Conservation (phyloP, 23 tunicate genomes). For the Phallusia fumigata region DNA sequence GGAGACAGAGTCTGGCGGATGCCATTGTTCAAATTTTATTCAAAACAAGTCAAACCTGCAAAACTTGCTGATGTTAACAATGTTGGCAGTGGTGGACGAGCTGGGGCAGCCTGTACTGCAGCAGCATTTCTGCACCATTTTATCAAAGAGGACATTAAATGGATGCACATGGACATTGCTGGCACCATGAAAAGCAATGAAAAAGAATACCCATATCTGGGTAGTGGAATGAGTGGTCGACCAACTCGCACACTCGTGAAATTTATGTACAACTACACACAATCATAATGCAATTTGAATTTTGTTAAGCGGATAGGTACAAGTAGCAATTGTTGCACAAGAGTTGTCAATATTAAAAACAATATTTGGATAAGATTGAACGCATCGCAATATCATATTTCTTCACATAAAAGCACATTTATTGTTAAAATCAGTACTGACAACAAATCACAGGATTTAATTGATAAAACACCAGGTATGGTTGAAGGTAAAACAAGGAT, state of each 20-base stretch:
- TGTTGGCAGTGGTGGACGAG: conserved; percentile 74
- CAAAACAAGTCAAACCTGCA: conserved; percentile 67
- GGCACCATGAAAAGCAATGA: conserved; percentile 79
- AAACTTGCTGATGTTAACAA: conserved; percentile 93
- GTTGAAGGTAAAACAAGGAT: neutral
- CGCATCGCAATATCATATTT: too few relatives aligned
- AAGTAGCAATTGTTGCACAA: too few relatives aligned
- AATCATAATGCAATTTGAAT: neutral
- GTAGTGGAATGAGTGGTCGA: conserved; percentile 84
- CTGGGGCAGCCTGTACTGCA: conserved; percentile 84
- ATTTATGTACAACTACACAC: conserved; percentile 38
- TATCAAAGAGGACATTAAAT: conserved; percentile 37
- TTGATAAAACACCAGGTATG: neutral
- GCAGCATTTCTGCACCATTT: conserved; percentile 86
- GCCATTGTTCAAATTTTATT: conserved; percentile 74
- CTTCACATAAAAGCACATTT: too few relatives aligned
- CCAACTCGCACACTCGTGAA: conserved; percentile 77
- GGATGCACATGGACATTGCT: conserved; percentile 95
- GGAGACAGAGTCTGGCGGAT: conserved; percentile 96
- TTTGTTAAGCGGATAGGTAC: too few relatives aligned
- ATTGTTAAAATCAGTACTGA: neutral
- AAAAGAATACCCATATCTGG: conserved; percentile 57
- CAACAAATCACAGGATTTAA: neutral
- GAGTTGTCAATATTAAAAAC: too few relatives aligned
- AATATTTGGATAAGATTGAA: too few relatives aligned